phyloP scores from a whole-genome alignment of 1,140 invertebrate species.

The Lethrus apterus region DNA sequence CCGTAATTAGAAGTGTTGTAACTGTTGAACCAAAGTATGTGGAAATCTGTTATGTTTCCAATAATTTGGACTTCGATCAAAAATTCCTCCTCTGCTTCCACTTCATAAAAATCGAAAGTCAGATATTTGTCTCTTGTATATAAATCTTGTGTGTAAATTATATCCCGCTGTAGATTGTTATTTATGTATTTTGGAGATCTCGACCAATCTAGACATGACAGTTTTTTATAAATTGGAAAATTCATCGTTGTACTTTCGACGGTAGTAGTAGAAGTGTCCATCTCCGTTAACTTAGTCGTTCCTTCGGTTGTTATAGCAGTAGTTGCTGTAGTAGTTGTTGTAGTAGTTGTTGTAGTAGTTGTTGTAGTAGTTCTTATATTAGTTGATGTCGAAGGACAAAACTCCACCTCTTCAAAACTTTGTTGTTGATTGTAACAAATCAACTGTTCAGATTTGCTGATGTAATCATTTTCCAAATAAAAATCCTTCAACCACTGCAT shows the following conservation, averaged over 20 bases:
- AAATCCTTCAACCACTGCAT: slow-evolving; percentile 21
- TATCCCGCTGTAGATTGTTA: background rate
- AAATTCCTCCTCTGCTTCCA: background rate
- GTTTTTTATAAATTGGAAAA: background rate
- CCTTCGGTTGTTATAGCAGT: slow-evolving; percentile 2
- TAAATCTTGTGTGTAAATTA: background rate
- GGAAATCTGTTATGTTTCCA: background rate
- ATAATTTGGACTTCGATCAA: slow-evolving; percentile 1
- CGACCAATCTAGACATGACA: background rate
- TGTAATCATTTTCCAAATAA: background rate
- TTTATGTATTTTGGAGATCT: background rate
- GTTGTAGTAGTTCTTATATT: slow-evolving; percentile 1
- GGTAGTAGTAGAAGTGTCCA: background rate
- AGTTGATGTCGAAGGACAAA: slow-evolving; percentile 8
- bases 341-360: slow-evolving; percentile 13
- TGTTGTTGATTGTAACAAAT: background rate
- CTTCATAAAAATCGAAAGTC: slow-evolving; percentile 1
- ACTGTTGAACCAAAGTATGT: slow-evolving; percentile 12
- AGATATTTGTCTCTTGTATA: background rate
- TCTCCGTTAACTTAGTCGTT: background rate
- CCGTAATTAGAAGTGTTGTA: slow-evolving; percentile 1
- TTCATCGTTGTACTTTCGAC: no score
- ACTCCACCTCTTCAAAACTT: slow-evolving; percentile 8
- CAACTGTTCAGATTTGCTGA: background rate
- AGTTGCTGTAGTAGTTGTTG: slow-evolving; percentile 4